phyloP scores from a whole-genome alignment of 2,888 invertebrate genomes.

The Pollenia angustigena region DNA sequence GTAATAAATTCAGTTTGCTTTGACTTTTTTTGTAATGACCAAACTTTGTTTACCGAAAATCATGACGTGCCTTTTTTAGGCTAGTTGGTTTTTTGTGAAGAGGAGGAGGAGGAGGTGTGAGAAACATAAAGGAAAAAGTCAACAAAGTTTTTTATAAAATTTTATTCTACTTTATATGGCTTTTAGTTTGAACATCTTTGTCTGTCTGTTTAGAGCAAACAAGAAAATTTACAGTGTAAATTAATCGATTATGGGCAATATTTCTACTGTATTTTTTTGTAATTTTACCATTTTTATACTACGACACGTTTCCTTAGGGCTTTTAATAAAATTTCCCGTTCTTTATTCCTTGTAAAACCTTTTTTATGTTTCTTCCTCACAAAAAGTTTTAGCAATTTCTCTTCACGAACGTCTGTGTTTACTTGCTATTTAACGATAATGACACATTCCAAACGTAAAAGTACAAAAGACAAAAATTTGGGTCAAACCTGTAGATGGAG shows the following conservation, averaged over 20 bases:
- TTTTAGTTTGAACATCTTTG: too few species aligned
- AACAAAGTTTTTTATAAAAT: neutral
- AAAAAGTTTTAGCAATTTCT: constrained; percentile 35
- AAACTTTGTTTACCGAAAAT: neutral
- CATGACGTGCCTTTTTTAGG: neutral
- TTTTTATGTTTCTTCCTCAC: too few species aligned
- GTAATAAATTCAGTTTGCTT: constrained; percentile 24
- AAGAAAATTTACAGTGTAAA: too few species aligned
- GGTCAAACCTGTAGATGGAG: constrained; percentile 24
- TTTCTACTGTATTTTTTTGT: too few species aligned
- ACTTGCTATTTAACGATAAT: constrained; percentile 42
- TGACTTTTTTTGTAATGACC: neutral
- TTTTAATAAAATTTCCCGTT: too few species aligned
- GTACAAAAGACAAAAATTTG: constrained; percentile 29
- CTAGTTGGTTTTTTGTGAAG: neutral
- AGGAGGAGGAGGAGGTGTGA: neutral
- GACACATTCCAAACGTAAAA: constrained; percentile 18
- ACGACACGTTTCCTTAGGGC: too few species aligned
- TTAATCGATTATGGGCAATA: too few species aligned
- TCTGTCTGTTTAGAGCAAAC: too few species aligned
- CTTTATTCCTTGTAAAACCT: too few species aligned
- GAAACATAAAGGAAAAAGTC: neutral
- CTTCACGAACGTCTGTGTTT: constrained; percentile 40
- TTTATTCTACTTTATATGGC: too few species aligned
- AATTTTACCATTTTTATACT: too few species aligned